phyloP scores from a whole-genome alignment of 23 tunicate species.

The Oikopleura vanhoeffeni region DNA sequence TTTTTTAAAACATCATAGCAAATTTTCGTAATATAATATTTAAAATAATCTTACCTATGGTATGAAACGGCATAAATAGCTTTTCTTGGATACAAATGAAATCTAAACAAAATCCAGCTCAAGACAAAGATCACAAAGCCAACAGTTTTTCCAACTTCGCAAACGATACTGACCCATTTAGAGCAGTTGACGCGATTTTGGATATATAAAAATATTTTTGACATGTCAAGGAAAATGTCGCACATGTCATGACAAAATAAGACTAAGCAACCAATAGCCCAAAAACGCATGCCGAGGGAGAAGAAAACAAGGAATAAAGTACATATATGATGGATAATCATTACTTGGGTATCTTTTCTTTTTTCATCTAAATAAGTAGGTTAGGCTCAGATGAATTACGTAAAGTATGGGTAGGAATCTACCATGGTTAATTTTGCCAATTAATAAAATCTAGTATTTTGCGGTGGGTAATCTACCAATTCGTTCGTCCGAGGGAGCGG shows the following conservation, averaged over 20 bases:
- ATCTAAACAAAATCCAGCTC: conserved; percentile 8
- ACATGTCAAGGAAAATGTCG: conserved; percentile 1
- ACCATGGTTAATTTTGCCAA: no score
- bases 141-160: not conserved
- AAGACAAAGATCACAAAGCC: not conserved
- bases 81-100: conserved; percentile 7
- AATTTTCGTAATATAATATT: no score
- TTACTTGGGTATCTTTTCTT: not conserved
- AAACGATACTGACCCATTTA: not conserved
- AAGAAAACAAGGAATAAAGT: not conserved
- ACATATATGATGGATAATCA: not conserved
- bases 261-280: conserved; percentile 14
- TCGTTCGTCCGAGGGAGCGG: no score
- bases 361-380: not conserved
- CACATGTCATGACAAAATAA: not conserved
- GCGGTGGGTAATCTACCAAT: no score
- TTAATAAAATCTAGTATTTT: no score
- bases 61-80: not conserved
- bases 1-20: no score
- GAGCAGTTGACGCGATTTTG: not conserved
- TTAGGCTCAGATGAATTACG: no score
- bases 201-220: not conserved
- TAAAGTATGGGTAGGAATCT: no score
- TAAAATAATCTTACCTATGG: not conserved
- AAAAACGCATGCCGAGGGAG: conserved; percentile 10